Base-by-base conservation (phyloP, 2,888 invertebrate genomes). In the Acleris laterana region DNA sequence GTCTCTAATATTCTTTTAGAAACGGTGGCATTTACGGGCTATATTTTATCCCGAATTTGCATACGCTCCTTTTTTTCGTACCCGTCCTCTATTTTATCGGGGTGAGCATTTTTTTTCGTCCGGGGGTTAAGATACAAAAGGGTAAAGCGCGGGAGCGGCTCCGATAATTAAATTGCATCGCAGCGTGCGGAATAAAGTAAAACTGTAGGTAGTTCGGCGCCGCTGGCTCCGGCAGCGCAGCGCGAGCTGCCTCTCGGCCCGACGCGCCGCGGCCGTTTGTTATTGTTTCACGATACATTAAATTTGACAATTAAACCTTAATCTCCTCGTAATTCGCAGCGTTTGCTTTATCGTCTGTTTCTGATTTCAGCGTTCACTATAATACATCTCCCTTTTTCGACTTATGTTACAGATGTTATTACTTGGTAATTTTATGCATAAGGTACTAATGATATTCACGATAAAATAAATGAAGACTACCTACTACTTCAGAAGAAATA, bases 11-110 rank as follows among this genome's bases (percentile, higher is more conserved):
- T 93, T 93, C 93, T 93, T 93, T 93, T 93, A 93, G 93, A 93
- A 93, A 93, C 93, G 93, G 93, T 93, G 93, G 93, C 93, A 93
- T 93, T 93, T 93, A 93, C 93, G 93, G 93, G 93, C 93, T 93
- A 93, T 93, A 93, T 93, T 93, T 93, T 93, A 93, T 93, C 93
- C 93, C 86, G 93, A 93, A 93, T 93, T 93, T 93, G 93, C 93
- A 93, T 93, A 93, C 93, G 93, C 93, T 93, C 90, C 90, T 93
- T 92, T 93, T 84, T 89, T 91, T 88, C 88, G 87, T 90, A 90
- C 91, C 92, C 91, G 91, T 92, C 90, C 89, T 91, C 91, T 92
- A 90, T 89, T 91, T 91, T 92, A 92, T 92, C 72, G 70, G 92
- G 92, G 93, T 90, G 92, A 90, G 93, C 85, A 91, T 93, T 93